These are phyloP conservation scores for Oreortyx pictus DNA, from an alignment of 2,797 vertebrate genomes.

Conservation along the genomic window DNA sequence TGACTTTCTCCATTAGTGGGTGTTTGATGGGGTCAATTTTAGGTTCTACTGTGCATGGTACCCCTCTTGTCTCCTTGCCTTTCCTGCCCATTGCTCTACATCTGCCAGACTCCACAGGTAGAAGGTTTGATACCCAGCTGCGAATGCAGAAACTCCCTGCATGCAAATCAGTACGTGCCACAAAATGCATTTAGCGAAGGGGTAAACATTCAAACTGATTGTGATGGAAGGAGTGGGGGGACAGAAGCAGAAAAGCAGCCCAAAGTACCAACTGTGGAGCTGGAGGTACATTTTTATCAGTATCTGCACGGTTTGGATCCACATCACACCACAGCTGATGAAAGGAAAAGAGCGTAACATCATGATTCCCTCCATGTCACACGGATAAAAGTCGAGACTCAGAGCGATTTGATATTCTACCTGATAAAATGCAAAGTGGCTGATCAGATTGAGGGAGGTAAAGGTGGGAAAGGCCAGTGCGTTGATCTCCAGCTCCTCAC, in stretches of 20 bases:
- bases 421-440: neutral
- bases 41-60: neutral
- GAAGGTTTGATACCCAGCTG: neutral
- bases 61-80: neutral
- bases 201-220: neutral
- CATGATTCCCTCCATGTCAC: neutral
- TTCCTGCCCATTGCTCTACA: neutral
- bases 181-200: neutral
- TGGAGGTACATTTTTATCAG: neutral
- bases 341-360: neutral
- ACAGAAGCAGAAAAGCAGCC: neutral
- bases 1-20: neutral
- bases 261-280: neutral
- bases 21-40: fast-evolving
- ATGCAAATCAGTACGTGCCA: neutral
- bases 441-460: neutral
- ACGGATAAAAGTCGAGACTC: neutral
- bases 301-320: neutral
- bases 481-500: neutral
- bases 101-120: neutral
- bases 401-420: neutral
- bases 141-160: neutral
- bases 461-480: neutral
- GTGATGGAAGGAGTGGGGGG: neutral
- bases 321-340: fast-evolving